phyloP scores from a whole-genome alignment of 2,113 vertebrate genomes.

The Pituophis catenifer region DNA sequence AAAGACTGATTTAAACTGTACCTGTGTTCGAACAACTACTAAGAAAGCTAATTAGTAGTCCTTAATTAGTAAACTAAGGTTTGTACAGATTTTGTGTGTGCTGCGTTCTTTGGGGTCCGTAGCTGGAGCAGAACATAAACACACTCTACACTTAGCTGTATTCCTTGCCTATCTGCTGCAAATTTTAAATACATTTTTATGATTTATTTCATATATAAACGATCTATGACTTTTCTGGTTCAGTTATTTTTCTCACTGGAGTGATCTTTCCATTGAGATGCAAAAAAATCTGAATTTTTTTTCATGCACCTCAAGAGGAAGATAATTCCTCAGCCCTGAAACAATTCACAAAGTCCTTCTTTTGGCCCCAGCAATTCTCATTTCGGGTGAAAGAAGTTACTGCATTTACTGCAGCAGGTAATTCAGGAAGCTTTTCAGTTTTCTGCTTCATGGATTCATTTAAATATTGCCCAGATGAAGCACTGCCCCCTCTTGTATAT shows the following conservation, averaged over 20 bases:
- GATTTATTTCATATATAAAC: neutral
- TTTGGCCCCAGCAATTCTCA: neutral
- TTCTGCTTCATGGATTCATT: neutral
- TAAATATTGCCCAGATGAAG: neutral
- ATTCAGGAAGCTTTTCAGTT: neutral
- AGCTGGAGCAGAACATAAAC: neutral
- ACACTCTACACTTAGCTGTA: neutral
- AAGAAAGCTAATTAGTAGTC: too few relatives aligned
- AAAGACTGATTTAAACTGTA: too few relatives aligned
- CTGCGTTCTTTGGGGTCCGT: too few relatives aligned
- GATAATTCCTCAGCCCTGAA: neutral
- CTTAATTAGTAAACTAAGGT: too few relatives aligned
- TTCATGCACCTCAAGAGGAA: neutral
- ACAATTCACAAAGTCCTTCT: neutral
- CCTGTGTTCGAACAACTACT: too few relatives aligned
- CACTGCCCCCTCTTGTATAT: neutral
- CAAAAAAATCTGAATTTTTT: neutral
- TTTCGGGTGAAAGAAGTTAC: neutral
- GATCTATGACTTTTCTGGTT: neutral
- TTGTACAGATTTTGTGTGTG: too few relatives aligned
- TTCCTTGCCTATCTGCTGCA: neutral
- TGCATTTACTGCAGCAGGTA: neutral
- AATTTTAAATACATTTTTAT: neutral
- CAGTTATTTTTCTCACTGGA: neutral
- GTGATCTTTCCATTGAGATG: neutral